Evolutionary conservation across 1,140 invertebrate species (phyloP).

Genomic region (Neuroterus valhalla): DNA sequence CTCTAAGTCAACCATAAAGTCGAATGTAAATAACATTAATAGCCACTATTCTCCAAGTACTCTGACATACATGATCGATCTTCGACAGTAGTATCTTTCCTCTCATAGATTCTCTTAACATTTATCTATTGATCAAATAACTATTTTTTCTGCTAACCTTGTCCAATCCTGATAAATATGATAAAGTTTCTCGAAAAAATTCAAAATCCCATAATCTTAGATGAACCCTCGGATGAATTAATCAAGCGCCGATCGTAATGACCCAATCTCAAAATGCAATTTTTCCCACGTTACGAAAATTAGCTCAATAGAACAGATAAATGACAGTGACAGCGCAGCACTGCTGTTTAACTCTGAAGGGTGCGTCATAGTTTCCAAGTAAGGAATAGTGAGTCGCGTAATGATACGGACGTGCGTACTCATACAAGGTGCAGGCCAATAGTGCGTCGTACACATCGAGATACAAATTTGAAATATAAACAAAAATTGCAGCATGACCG

Average conservation of each 20-base stretch:
- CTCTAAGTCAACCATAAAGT: conserved; percentile 20
- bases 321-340: neutral
- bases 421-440: neutral
- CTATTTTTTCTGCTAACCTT: too few relatives aligned
- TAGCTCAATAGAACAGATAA: conserved; percentile 15
- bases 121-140: too few relatives aligned
- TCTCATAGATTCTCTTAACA: too few relatives aligned
- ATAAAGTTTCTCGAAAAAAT: too few relatives aligned
- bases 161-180: too few relatives aligned
- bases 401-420: conserved; percentile 26
- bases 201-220: too few relatives aligned
- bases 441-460: neutral
- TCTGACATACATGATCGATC: neutral
- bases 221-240: too few relatives aligned
- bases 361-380: conserved; percentile 36
- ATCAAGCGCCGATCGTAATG: neutral
- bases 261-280: conserved; percentile 29
- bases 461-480: neutral
- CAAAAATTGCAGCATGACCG: conserved; percentile 36
- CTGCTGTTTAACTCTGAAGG: too few relatives aligned
- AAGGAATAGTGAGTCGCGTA: conserved; percentile 33
- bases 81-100: neutral
- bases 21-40: conserved; percentile 27
- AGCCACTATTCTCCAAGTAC: conserved; percentile 10
- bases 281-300: conserved; percentile 40